phyloP scores from a whole-genome alignment of 2,113 vertebrate genomes.

The Cathartes aura region DNA sequence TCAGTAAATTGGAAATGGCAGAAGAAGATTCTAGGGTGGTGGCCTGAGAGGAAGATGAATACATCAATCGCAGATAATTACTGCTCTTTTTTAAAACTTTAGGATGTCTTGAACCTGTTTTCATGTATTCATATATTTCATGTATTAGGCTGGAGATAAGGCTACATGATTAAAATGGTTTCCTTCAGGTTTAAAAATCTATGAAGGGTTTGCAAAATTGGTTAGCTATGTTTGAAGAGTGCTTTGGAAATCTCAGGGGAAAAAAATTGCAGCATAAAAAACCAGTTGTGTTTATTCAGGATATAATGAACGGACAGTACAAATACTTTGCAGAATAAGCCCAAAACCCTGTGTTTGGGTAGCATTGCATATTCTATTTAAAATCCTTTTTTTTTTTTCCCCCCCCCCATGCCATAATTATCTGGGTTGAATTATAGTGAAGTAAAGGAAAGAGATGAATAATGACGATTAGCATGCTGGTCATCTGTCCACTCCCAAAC shows the following conservation, averaged over 20 bases:
- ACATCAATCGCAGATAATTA: conserved; percentile 39
- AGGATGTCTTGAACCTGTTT: conserved; percentile 1
- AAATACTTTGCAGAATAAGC: background rate
- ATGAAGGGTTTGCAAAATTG: background rate
- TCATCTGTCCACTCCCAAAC: background rate
- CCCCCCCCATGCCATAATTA: background rate
- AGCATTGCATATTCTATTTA: background rate
- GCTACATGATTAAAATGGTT: background rate
- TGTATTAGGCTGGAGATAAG: background rate
- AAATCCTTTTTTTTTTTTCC: background rate
- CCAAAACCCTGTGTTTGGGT: background rate
- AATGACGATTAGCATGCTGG: background rate
- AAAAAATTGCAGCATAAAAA: background rate
- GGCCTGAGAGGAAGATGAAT: conserved; percentile 22
- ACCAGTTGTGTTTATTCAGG: background rate
- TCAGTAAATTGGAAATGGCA: conserved; percentile 59
- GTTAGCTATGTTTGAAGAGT: background rate
- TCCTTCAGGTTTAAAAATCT: background rate
- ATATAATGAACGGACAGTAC: background rate
- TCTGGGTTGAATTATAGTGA: background rate
- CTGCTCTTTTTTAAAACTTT: background rate
- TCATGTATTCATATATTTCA: background rate
- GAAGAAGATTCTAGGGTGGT: conserved; percentile 29
- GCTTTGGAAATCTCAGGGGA: background rate
- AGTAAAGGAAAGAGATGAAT: background rate